Base-by-base conservation (phyloP, 1,140 invertebrate species). In the Wiebesia pumilae region DNA sequence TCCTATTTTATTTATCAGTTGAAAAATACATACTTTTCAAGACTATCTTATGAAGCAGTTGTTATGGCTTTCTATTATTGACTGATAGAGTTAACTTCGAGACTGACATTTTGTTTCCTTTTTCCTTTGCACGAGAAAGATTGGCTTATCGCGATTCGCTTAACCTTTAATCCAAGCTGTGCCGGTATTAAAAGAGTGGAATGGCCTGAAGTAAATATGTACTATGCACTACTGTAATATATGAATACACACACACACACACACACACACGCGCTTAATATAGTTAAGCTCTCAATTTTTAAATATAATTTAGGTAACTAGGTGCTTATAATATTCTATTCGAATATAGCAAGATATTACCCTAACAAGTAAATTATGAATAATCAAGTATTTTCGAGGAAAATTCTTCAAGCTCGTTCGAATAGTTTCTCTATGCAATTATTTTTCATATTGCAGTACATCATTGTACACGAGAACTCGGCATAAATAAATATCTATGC, bases 141-240 rank as follows among this genome's bases (percentile, higher is more conserved):
- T 85, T 81, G 78, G 67, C 79, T 85, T 85, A 85, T 85, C 84
- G 51, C 67, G 78, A 81, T 85, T 85, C 78, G 75, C 78, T 73
- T 81, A 81, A 81, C 65, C 47, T 54, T 85, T 69, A 67, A 85
- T 81, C 67, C 47, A n/a, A 21, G 9, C 43, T 40, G 38, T 54
- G 35, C 65, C 84, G 9, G 65, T 69, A 81, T 75, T 81, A 73
- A 81, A 16, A 54, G 75, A 69, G 80, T 62, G 71, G 73, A 73
- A 73, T 51, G 19, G 40, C 27, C 24, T 38, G 47, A 81, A 69
- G 58, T 33, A 38, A 81, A 81, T 67, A 33, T 38, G 19, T 16
- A 2, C 4, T n/a, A n/a, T n/a, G n/a, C n/a, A n/a, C n/a, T n/a
- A n/a, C n/a, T n/a, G n/a, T n/a, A n/a, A n/a, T n/a, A n/a, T n/a